A percentile compares a stretch with the other conserved stretches of the same genome.
Evolutionary conservation across 2,113 vertebrate species (phyloP).

Genomic region (Xenus cinereus): DNA sequence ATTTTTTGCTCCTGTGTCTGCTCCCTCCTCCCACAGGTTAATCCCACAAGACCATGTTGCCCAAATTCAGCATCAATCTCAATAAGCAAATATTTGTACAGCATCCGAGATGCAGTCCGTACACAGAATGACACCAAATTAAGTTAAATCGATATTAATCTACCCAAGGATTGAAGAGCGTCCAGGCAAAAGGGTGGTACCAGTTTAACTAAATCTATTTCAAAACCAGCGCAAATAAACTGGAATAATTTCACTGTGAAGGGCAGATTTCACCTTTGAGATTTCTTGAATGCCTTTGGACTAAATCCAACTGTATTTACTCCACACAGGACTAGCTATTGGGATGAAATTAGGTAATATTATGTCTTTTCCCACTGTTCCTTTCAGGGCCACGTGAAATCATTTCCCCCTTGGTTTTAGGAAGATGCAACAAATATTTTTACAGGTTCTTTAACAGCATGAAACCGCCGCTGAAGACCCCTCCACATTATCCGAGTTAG

Average conservation of each 20-base stretch:
- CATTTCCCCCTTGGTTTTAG: background rate
- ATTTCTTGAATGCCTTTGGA: background rate
- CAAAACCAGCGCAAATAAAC: background rate
- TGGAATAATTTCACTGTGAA: background rate
- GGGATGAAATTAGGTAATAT: background rate
- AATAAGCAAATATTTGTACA: conserved; percentile 30
- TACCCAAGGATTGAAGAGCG: background rate
- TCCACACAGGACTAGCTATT: background rate
- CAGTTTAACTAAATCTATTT: background rate
- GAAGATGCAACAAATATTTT: background rate
- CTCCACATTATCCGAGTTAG: background rate
- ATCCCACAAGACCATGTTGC: background rate
- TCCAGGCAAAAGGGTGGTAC: background rate
- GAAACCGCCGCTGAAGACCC: background rate
- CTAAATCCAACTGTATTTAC: background rate
- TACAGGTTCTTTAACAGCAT: background rate
- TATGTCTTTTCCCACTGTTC: background rate
- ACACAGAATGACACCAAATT: background rate
- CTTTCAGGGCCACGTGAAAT: background rate
- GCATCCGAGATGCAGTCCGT: background rate
- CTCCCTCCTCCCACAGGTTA: background rate
- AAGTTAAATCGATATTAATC: background rate
- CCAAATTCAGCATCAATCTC: background rate
- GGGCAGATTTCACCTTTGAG: background rate
- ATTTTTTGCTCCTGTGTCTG: background rate